Conservation (phyloP, 1,140 invertebrate species). For the Trigoniulus corallinus region DNA sequence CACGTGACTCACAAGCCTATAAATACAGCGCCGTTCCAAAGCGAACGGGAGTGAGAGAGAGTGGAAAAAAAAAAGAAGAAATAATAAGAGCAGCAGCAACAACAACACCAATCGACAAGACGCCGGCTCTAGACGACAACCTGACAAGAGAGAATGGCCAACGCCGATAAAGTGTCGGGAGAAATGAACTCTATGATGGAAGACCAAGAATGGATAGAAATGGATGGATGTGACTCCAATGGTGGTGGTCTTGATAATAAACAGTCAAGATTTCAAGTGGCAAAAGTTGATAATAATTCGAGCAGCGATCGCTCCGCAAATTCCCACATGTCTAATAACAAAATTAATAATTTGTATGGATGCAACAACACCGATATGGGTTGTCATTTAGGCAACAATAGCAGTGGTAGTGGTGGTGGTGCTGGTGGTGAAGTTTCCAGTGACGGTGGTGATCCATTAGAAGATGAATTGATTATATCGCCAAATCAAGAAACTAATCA, state of each 20-base stretch:
- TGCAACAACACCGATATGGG: conserved; percentile 5
- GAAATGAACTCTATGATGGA: neutral
- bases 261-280: conserved; percentile 25
- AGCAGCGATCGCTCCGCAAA: neutral
- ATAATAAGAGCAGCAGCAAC: no score
- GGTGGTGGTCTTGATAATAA: conserved; percentile 12
- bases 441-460: neutral
- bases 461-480: no score
- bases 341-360: conserved; percentile 4
- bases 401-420: no score
- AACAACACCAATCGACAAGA: no score
- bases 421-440: no score
- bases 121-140: no score
- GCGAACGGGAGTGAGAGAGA: conserved; percentile 11
- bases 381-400: no score
- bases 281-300: conserved; percentile 19
- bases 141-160: neutral
- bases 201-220: conserved; percentile 3
- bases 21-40: neutral
- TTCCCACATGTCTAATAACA: neutral
- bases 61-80: neutral
- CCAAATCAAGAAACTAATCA: conserved; percentile 2
- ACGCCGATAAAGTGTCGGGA: neutral
- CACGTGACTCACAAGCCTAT: neutral
- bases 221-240: neutral